Evolutionary conservation across 2,888 invertebrate species (phyloP), one percentile per base, ranked within the genome.

Genomic region (Hoplodrina blanda): DNA sequence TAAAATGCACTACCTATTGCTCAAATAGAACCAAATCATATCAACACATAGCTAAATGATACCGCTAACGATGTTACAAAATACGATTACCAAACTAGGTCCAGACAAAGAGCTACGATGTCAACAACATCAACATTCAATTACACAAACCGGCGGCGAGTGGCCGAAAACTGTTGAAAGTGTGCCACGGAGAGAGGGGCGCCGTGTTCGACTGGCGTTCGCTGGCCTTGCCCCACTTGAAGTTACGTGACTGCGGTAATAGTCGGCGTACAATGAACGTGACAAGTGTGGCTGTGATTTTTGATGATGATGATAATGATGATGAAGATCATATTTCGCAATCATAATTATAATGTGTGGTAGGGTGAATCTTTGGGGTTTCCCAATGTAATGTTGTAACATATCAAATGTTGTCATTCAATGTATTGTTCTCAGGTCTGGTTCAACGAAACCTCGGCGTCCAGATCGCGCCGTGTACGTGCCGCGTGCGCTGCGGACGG

Each of bases 381-480:
- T 54, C 54, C 61, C 41, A 17, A 0, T 60, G 15, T 46, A 44
- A 13, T 11, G 19, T 33, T 33, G 7, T 20, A 49, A 33, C 41
- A 41, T 74, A 76, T 74, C 61, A 60, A 65, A 25, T 59, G n/a
- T 76, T 77, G 63, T 69, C 66, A 77, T 75, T 62, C 59, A 62
- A 62, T 64, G 62, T 69, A 80, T 87, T 88, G 84, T 88, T 77
- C 57, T 54, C 90, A 95, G 94, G 89, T 91, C 94, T 80, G 93
- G 92, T 65, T 91, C 95, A 64, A 87, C 92, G 57, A 95, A 91
- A 83, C 95, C 95, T 56, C 97, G 97, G 70, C 96, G 98, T 81
- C 98, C 98, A 60, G 98, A 98, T 91, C 97, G 97, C 53, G 98
- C 98, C 25, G 97, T 98, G 62, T 98, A 98, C 95, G 97, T 98